These are phyloP conservation scores for Pogonophryne albipinna DNA, from an alignment of 2,797 vertebrate genomes.

Conservation along the genomic window DNA sequence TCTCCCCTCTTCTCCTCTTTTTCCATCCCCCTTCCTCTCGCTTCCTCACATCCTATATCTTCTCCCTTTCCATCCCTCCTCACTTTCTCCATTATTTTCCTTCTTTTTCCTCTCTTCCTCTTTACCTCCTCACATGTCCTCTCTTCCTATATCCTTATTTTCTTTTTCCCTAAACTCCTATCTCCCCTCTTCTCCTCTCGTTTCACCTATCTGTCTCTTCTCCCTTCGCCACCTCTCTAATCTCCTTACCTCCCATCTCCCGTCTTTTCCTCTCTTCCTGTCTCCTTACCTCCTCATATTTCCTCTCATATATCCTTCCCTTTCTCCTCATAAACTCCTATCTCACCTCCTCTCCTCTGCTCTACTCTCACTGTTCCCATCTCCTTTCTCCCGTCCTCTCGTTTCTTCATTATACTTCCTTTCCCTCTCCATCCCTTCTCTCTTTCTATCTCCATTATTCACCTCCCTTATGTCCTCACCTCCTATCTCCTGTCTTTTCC, in stretches of 20 bases:
- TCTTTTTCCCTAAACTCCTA: not conserved
- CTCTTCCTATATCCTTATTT: not conserved
- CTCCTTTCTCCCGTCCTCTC: not conserved
- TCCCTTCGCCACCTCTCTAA: too few relatives aligned
- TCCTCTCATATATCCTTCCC: not conserved
- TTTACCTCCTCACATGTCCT: constrained; percentile 8
- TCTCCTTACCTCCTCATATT: not conserved
- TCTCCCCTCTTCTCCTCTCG: not conserved
- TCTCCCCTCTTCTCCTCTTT: not conserved
- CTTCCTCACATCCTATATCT: too few relatives aligned
- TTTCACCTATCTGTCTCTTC: too few relatives aligned
- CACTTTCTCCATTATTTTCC: too few relatives aligned
- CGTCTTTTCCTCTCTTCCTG: not conserved
- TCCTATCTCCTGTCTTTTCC: not conserved
- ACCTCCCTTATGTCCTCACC: not conserved
- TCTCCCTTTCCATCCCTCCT: too few relatives aligned
- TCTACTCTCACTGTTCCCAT: not conserved
- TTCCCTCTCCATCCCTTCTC: not conserved
- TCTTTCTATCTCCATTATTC: not conserved
- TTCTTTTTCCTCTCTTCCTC: not conserved
- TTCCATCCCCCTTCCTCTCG: too few relatives aligned
- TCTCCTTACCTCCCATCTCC: too few relatives aligned
- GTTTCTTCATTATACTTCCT: not conserved
- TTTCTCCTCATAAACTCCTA: not conserved
- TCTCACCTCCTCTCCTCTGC: not conserved